Evolutionary conservation across 2,888 invertebrate species (phyloP).

Genomic region (Diplazon laetatorius): DNA sequence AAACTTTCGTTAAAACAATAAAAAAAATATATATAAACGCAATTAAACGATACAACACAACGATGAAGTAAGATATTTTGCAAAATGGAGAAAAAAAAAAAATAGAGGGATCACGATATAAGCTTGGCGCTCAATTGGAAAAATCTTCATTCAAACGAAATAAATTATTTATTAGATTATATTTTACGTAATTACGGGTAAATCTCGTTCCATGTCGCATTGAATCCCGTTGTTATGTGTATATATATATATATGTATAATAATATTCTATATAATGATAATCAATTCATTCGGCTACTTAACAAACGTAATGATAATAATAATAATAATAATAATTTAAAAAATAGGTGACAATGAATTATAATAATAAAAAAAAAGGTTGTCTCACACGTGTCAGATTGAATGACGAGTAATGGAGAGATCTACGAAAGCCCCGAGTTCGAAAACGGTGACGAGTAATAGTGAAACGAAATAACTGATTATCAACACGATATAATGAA

Average conservation of each 20-base stretch:
- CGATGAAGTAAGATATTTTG: neutral
- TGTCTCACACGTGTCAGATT: neutral
- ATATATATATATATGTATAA: slow-evolving; percentile 8
- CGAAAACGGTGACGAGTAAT: neutral
- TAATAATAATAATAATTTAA: neutral
- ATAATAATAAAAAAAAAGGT: neutral
- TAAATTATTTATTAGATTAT: slow-evolving; percentile 48
- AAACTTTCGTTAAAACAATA: neutral
- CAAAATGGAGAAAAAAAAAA: neutral
- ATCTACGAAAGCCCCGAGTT: slow-evolving; percentile 3
- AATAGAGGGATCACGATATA: slow-evolving; percentile 10
- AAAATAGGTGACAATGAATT: neutral
- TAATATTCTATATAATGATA: slow-evolving; percentile 4
- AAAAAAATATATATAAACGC: slow-evolving; percentile 5
- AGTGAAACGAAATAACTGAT: neutral
- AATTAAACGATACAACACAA: neutral
- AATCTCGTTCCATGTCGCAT: neutral
- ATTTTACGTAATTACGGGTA: slow-evolving; percentile 9
- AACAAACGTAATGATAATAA: no score
- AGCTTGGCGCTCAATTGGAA: slow-evolving; percentile 13
- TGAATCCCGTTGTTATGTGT: neutral
- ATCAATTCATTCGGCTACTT: no score
- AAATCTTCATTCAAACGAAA: slow-evolving; percentile 37
- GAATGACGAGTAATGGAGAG: slow-evolving; percentile 9
- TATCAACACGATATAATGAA: neutral